Percentiles rank a stretch among this genome's conserved stretches.
phyloP scores from a whole-genome alignment of 2,888 invertebrate genomes.

The Ophioninae sp. region DNA sequence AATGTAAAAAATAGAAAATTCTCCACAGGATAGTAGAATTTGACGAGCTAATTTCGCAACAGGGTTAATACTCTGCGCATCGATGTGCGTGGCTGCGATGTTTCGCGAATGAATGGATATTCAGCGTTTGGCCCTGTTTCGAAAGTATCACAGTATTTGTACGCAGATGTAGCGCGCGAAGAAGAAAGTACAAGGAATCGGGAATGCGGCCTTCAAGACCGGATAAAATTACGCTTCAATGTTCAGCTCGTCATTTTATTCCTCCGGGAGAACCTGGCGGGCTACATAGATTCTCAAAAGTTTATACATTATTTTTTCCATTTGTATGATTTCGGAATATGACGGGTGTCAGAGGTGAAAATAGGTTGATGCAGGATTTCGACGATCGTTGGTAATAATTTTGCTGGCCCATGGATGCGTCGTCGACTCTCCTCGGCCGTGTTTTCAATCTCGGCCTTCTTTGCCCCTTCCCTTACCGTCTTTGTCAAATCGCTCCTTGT shows the following conservation, averaged over 20 bases:
- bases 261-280: background rate
- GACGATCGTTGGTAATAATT: background rate
- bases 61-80: constrained; percentile 38
- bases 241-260: background rate
- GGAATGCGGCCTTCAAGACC: background rate
- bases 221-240: background rate
- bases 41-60: background rate
- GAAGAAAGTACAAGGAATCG: background rate
- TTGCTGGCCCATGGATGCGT: background rate
- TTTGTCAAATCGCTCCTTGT: constrained; percentile 80
- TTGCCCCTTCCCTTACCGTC: constrained; percentile 79
- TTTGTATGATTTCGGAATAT: background rate
- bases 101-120: constrained; percentile 61
- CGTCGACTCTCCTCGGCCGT: background rate
- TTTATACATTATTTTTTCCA: background rate
- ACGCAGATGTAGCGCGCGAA: constrained; percentile 42
- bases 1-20: background rate
- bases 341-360: background rate
- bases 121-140: constrained; percentile 48
- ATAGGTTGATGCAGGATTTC: background rate
- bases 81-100: constrained; percentile 35
- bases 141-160: constrained; percentile 27
- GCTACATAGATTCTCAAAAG: background rate
- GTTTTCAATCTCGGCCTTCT: constrained; percentile 72
- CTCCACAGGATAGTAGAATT: background rate